Evolutionary conservation across 1,140 invertebrate genomes (phyloP).

Genomic region (Acromyrmex heyeri): DNA sequence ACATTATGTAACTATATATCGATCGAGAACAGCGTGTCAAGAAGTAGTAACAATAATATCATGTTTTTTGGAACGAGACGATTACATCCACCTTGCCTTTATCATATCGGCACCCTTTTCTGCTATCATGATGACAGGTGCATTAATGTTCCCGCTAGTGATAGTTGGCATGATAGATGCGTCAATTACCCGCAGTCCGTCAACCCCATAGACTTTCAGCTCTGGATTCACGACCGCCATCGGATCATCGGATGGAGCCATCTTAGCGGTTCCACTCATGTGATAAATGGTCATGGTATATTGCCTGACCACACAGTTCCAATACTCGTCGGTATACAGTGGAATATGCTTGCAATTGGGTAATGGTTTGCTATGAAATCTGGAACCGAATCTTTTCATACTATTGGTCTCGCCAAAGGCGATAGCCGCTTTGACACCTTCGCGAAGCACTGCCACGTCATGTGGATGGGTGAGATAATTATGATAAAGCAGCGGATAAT

Average conservation of each 20-base stretch:
- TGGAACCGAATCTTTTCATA: constrained; percentile 91
- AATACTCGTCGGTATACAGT: constrained; percentile 93
- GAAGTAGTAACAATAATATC: background rate
- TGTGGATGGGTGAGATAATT: constrained; percentile 95
- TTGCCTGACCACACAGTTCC: constrained; percentile 92
- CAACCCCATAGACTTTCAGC: constrained; percentile 91
- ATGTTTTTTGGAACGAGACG: constrained; percentile 44
- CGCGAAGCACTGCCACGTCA: constrained; percentile 92
- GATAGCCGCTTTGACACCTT: constrained; percentile 94
- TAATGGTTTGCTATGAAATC: constrained; percentile 90
- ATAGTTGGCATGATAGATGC: constrained; percentile 94
- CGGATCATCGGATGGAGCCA: constrained; percentile 92
- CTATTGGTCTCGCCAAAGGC: constrained; percentile 92
- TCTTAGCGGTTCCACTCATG: constrained; percentile 93
- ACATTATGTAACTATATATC: background rate
- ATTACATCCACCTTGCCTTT: constrained; percentile 86
- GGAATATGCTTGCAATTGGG: constrained; percentile 94
- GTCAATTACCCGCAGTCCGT: constrained; percentile 92
- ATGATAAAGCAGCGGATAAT: constrained; percentile 95
- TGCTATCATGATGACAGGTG: constrained; percentile 96
- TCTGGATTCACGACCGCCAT: constrained; percentile 94
- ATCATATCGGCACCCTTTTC: constrained; percentile 96
- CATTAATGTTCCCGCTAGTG: constrained; percentile 94
- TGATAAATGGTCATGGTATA: constrained; percentile 96
- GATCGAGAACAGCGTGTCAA: background rate